Evolutionary conservation across 2,797 vertebrate genomes (phyloP).

Genomic region (Hydrophis major): DNA sequence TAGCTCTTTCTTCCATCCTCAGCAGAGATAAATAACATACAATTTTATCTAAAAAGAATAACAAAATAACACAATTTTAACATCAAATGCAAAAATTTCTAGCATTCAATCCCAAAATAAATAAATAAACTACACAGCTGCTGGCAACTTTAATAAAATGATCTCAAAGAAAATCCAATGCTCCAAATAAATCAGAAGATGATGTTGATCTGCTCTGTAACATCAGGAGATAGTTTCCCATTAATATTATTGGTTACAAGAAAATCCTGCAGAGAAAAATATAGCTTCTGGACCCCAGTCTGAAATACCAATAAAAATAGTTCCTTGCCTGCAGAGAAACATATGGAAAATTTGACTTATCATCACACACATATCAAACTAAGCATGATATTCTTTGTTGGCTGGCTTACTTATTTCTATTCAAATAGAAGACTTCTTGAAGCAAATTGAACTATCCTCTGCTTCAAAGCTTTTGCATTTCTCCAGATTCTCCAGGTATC

Average conservation of each 20-base stretch:
- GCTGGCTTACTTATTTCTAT: neutral
- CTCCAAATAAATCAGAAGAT: neutral
- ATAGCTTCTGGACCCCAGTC: neutral
- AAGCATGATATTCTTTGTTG: neutral
- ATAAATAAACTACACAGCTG: neutral
- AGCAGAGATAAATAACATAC: neutral
- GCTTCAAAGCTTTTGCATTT: neutral
- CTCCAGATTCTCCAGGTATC: neutral
- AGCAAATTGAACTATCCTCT: neutral
- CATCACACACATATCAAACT: neutral
- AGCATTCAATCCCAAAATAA: neutral
- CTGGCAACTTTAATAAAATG: neutral
- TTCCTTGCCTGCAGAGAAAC: neutral
- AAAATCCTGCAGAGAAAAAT: neutral
- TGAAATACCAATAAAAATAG: neutral
- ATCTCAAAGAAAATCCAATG: neutral
- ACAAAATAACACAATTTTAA: neutral
- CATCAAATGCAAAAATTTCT: neutral
- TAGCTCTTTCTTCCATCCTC: neutral
- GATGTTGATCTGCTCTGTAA: neutral
- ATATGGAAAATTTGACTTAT: neutral
- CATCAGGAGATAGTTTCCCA: neutral
- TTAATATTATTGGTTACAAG: neutral
- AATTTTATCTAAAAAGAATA: neutral
- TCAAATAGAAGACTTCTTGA: neutral